A percentile compares a stretch with the other conserved stretches of the same genome.
Evolutionary conservation across 2,113 vertebrate genomes (phyloP).

Genomic region (Lepus americanus): DNA sequence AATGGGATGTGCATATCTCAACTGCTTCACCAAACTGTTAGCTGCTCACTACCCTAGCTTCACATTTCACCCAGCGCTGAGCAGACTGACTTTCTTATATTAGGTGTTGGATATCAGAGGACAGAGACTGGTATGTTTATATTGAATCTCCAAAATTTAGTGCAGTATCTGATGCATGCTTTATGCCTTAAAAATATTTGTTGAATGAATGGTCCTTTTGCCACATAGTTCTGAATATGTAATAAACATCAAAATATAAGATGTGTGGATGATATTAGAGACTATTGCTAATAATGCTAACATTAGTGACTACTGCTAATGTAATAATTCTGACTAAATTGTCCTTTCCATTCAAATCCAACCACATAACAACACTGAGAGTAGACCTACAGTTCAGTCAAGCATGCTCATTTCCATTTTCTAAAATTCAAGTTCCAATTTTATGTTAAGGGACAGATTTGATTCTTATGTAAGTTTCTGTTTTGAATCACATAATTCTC

Average conservation of each 20-base stretch:
- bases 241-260: not conserved
- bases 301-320: not conserved
- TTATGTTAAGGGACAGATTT: conserved; percentile 48
- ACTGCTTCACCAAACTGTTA: no score
- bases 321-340: conserved; percentile 27
- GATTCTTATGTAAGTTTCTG: conserved; percentile 70
- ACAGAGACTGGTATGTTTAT: not conserved
- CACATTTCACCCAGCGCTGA: not conserved
- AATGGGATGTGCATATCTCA: no score
- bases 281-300: no score
- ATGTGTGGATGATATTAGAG: conserved; percentile 5
- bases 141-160: not conserved
- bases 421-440: conserved; percentile 17
- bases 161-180: not conserved
- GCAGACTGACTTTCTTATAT: not conserved
- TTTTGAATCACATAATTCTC: conserved; percentile 56
- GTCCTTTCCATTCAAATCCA: not conserved
- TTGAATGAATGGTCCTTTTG: not conserved
- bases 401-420: conserved; percentile 34
- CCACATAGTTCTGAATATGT: not conserved
- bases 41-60: not conserved
- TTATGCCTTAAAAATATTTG: conserved; percentile 1
- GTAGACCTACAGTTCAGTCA: not conserved
- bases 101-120: not conserved
- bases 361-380: not conserved